These are phyloP conservation scores for Physocephala rufipes DNA, from an alignment of 2,888 invertebrate species.

Conservation along the genomic window DNA sequence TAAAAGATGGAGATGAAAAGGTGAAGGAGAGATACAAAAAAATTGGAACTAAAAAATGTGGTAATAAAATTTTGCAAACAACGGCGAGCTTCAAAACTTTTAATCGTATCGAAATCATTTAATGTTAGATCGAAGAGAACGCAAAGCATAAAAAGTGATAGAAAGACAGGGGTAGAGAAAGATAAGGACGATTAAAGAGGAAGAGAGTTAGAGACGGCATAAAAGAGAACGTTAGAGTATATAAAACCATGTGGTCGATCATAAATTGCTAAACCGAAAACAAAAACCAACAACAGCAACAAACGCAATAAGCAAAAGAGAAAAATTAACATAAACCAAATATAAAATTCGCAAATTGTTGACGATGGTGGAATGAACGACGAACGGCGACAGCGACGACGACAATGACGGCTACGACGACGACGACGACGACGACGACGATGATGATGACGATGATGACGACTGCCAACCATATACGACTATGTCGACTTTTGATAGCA, in stretches of 20 bases:
- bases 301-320: background rate
- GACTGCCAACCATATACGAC: too few relatives aligned
- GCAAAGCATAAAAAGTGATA: background rate
- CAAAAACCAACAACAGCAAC: background rate
- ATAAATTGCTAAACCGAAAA: background rate
- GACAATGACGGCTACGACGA: background rate
- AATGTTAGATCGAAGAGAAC: slow-evolving; percentile 19
- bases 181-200: background rate
- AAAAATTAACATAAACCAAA: slow-evolving; percentile 9
- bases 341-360: slow-evolving; percentile 28
- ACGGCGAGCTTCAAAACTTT: too few relatives aligned
- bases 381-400: slow-evolving; percentile 17
- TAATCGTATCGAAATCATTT: slow-evolving; percentile 7
- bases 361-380: slow-evolving; percentile 6
- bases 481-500: background rate
- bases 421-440: background rate
- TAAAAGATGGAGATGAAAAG: background rate
- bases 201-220: background rate
- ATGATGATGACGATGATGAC: background rate
- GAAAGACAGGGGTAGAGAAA: background rate
- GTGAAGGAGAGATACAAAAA: background rate
- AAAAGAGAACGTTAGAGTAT: background rate
- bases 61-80: too few relatives aligned
- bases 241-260: background rate
- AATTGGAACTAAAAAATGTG: too few relatives aligned